phyloP scores from a whole-genome alignment of 2,113 vertebrate genomes.

The Anarhynchus alexandrinus region DNA sequence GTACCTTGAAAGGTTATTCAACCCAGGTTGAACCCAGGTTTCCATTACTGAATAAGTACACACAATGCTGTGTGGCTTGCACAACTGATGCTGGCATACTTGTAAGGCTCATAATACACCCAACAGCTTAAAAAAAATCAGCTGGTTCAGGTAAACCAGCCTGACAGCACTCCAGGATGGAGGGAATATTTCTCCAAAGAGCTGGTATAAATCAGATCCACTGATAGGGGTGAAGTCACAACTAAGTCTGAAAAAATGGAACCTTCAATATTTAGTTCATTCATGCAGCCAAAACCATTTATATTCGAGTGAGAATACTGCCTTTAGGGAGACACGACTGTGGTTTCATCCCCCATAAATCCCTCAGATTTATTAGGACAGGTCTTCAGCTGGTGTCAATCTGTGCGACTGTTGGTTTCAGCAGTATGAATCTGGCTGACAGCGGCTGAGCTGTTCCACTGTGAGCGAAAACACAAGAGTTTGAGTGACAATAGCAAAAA shows the following conservation, averaged over 20 bases:
- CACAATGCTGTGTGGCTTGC: neutral
- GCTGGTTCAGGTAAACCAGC: neutral
- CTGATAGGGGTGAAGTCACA: neutral
- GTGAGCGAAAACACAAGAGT: neutral
- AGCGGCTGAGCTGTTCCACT: neutral
- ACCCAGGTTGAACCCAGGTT: neutral
- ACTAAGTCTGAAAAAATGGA: neutral
- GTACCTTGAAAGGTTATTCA: neutral
- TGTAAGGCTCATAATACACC: neutral
- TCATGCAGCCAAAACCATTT: neutral
- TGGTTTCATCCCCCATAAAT: neutral
- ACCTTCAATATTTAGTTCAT: neutral
- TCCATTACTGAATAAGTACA: neutral
- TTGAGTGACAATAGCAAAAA: neutral
- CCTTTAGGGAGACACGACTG: neutral
- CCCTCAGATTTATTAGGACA: neutral
- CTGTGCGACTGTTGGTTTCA: slow-evolving; percentile 2
- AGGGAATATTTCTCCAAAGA: neutral
- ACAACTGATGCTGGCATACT: fast-evolving
- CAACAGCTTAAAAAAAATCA: neutral
- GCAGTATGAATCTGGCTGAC: neutral
- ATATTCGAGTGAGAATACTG: neutral
- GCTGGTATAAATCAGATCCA: neutral
- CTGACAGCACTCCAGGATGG: neutral
- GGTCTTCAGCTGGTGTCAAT: slow-evolving; percentile 38